phyloP scores from a whole-genome alignment of 2,797 vertebrate species.

The Bradypodion pumilum region DNA sequence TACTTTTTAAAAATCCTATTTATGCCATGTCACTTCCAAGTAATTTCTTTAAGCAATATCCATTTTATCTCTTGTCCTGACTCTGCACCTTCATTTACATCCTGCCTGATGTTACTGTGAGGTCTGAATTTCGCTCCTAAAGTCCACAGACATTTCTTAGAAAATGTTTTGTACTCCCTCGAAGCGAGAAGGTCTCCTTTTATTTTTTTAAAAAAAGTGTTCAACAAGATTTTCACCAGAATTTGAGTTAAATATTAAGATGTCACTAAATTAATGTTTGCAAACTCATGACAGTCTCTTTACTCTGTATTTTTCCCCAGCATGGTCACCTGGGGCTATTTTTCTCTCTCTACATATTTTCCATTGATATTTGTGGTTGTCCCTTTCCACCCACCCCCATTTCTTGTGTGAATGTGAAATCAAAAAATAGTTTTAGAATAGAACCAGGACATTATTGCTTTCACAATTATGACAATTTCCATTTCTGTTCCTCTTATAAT shows the following conservation, averaged over 20 bases:
- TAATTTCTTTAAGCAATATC: background rate
- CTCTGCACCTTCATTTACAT: background rate
- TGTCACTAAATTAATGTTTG: too few relatives aligned
- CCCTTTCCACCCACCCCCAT: background rate
- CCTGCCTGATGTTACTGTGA: background rate
- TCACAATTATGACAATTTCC: background rate
- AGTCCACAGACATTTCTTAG: background rate
- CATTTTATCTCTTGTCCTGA: background rate
- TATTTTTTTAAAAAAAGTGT: background rate
- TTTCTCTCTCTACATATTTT: too few relatives aligned
- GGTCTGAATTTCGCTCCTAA: background rate
- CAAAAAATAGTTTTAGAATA: background rate
- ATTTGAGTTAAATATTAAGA: background rate
- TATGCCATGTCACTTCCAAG: background rate
- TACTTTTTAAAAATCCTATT: background rate
- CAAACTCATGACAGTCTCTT: too few relatives aligned
- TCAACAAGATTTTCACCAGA: background rate
- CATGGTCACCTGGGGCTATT: too few relatives aligned
- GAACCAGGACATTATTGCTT: background rate
- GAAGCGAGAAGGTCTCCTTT: background rate
- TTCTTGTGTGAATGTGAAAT: background rate
- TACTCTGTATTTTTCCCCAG: too few relatives aligned
- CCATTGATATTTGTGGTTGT: too few relatives aligned
- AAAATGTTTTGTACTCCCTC: background rate
- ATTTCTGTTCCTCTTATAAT: background rate